Evolutionary conservation across 2,797 vertebrate species (phyloP).

Genomic region (Cheracebus regulus): DNA sequence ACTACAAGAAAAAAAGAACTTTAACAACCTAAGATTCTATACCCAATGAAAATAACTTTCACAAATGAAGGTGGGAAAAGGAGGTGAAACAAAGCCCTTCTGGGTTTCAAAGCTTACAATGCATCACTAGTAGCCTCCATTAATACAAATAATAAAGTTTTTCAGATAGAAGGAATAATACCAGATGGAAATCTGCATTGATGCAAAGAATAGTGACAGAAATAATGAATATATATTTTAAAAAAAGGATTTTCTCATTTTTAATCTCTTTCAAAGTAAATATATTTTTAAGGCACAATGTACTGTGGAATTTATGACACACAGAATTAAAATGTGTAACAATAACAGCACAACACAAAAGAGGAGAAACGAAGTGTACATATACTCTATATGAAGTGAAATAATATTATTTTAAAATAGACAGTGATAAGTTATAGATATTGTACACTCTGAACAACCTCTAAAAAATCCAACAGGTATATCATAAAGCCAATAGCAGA

Average conservation of each 20-base stretch:
- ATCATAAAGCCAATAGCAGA: background rate
- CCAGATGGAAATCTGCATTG: background rate
- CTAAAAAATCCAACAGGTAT: background rate
- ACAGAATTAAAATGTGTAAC: background rate
- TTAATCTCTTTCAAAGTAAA: background rate
- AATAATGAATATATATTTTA: background rate
- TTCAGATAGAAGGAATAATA: background rate
- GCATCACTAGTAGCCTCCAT: background rate
- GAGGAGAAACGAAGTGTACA: background rate
- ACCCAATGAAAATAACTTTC: slow-evolving; percentile 5
- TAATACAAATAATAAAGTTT: background rate
- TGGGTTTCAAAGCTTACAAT: background rate
- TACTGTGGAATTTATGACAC: background rate
- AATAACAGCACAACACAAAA: background rate
- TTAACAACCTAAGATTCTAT: background rate
- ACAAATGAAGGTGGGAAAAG: background rate
- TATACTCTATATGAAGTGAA: background rate
- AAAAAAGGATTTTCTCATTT: background rate
- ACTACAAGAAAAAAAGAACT: background rate
- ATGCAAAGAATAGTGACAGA: slow-evolving; percentile 5
- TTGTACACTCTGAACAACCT: background rate
- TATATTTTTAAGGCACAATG: background rate
- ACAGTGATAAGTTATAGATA: background rate
- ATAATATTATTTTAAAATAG: background rate
- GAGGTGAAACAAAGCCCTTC: background rate